phyloP scores from a whole-genome alignment of 2,113 vertebrate species.

The Macquaria australasica region DNA sequence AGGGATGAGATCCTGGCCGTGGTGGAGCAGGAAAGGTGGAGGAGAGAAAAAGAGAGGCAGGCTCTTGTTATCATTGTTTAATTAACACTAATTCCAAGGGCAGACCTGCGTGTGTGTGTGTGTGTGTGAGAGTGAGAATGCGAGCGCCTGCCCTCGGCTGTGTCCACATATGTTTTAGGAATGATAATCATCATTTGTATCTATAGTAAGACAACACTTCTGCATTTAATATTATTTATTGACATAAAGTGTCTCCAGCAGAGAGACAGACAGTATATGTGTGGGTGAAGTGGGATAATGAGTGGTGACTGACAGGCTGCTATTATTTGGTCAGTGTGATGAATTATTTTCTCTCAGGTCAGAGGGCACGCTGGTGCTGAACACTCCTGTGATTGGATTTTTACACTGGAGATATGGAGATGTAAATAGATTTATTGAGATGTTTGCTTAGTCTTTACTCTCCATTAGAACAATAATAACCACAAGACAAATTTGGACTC shows the following conservation, averaged over 20 bases:
- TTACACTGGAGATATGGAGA: conserved; percentile 17
- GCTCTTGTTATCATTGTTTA: conserved; percentile 54
- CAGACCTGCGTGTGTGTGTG: conserved; percentile 5
- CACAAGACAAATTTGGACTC: not conserved
- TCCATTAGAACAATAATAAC: conserved; percentile 22
- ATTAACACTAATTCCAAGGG: conserved; percentile 58
- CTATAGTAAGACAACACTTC: not conserved
- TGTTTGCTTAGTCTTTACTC: conserved; percentile 10
- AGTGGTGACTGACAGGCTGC: conserved; percentile 8
- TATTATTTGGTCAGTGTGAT: conserved; percentile 48
- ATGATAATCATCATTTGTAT: conserved; percentile 1
- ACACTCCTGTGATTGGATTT: conserved; percentile 53
- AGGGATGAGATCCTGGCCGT: conserved; percentile 19
- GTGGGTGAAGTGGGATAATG: conserved; percentile 15
- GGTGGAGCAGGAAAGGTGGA: conserved; percentile 36
- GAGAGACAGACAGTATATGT: not conserved
- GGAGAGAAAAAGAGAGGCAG: conserved; percentile 1
- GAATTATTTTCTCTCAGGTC: conserved; percentile 44
- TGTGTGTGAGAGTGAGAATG: not conserved
- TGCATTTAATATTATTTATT: not conserved
- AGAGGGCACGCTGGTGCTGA: conserved; percentile 7
- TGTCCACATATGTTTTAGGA: conserved; percentile 33
- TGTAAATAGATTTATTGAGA: conserved; percentile 18
- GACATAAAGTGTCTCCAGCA: not conserved
- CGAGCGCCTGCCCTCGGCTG: not conserved